Base-by-base conservation (phyloP, 2,797 vertebrate genomes). In the Pangasius krempfi region DNA sequence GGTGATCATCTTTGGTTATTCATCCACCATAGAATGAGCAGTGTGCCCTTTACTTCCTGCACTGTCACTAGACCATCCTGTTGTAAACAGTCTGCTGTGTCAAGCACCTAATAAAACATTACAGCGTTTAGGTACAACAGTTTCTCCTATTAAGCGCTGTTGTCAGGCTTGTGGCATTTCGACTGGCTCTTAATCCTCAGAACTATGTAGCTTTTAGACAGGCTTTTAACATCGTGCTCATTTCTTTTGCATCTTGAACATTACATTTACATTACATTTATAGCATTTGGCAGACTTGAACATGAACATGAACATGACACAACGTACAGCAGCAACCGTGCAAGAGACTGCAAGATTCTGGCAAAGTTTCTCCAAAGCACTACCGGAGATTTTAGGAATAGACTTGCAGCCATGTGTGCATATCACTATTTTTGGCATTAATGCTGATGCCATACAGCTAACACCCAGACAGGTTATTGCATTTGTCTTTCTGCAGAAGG, bases 341-440 rank as follows among this genome's bases (percentile, higher is more conserved):
- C 68, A 85, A 85, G 66, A 85, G 10, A 16, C 50, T 85, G 84
- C 84, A 58, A 85, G n/a, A 37, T 56, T 73, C 50, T 9, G 68
- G 10, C 20, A 58, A 73, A 56, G 30, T 73, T 85, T 85, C 47
- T 40, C 30, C 52, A 73, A 40, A 73, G 84, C 30, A 16, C 47
- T 54, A 58, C 13, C 3, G 37, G 47, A 85, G 62, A 84, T 70
- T 50, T 73, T 72, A 85, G 62, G n/a, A 84, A 68, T 54, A 70
- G 44, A 33, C 22, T 27, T 40, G 50, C 33, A 68, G 22, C 13
- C 22, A 72, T 72, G 20, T 73, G 47, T 85, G 12, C 44, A 50
- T 47, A 30, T 50, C 7, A 3, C 27, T 85, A 85, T 85, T 72
- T 72, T 85, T 56, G 33, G 52, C 5, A 27, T 85, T 73, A 73